Base-by-base conservation (phyloP, 2,888 invertebrate genomes). In the Stegana nigrithorax region DNA sequence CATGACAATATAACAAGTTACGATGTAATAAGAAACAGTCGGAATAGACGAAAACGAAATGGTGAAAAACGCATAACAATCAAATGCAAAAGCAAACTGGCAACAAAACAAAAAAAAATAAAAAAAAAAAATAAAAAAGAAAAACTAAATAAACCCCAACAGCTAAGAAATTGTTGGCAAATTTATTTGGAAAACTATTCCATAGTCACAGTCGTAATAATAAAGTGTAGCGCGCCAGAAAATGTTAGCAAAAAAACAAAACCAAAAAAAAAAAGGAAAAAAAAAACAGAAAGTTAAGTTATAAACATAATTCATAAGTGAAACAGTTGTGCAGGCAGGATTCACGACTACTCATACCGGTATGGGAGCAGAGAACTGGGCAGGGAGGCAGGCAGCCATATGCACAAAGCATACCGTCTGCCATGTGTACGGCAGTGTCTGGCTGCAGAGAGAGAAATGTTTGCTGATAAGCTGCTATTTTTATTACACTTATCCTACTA, bases 1-100 rank as follows among this genome's bases (percentile, higher is more conserved):
- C 78, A 77, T 63, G 73, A 76, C 75, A 76, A 76, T 72, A n/a
- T n/a, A 75, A 78, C 78, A 75, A 73, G 71, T 72, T 76, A 75
- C 73, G 76, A 67, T 68, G 25, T 42, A 39, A 26, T 44, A 50
- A 50, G 50, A 50, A 44, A 29, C 50, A 59, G 39, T 21, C 60
- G 53, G 59, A 53, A 60, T 4, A 26, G 36, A 58, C 45, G 27
- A 19, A 58, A 12, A 32, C 32, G 25, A 51, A 59, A 23, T 32
- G 17, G 42, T 26, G 63, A 32, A 55, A 32, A 19, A 26, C 65
- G 47, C 65, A 76, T 73, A 72, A 78, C 73, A 78, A 75, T 75
- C 75, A 77, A 72, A 73, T 67, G 69, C 73, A 69, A 42, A 59
- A 73, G 26, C 17, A 53, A 17, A 44, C 8, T 17, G 44, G 10